Evolutionary conservation across 2,113 vertebrate genomes (phyloP).

Genomic region (Hippopotamus amphibius): DNA sequence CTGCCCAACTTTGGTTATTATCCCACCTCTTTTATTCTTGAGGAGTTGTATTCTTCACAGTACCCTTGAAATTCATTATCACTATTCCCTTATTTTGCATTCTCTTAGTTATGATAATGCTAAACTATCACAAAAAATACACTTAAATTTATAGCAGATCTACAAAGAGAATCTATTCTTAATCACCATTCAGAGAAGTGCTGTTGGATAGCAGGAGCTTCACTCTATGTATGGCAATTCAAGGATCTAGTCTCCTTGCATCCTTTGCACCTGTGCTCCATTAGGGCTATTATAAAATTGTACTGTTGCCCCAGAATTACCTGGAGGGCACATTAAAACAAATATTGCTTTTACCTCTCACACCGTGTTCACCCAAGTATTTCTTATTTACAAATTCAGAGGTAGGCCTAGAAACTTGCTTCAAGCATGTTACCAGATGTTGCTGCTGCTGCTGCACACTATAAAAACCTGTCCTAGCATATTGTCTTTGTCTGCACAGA

Average conservation of each 20-base stretch:
- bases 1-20: background rate
- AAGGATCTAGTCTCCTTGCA: background rate
- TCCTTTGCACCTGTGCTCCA: background rate
- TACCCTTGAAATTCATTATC: background rate
- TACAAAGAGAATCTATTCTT: background rate
- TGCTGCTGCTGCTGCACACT: background rate
- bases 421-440: background rate
- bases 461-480: background rate
- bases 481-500: background rate
- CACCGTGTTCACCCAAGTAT: accelerated
- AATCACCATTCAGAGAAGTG: background rate
- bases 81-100: background rate
- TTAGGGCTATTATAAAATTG: background rate
- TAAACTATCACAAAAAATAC: background rate
- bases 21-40: background rate
- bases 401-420: background rate
- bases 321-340: background rate
- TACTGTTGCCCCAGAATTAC: background rate
- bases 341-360: background rate
- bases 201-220: background rate
- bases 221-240: background rate
- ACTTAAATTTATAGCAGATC: background rate
- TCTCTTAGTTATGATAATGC: background rate
- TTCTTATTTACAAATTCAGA: conserved; percentile 9
- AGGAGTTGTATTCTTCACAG: background rate